A percentile compares a stretch with the other conserved stretches of the same genome.
Evolutionary conservation across 2,888 invertebrate species (phyloP).

Genomic region (Timema podura): DNA sequence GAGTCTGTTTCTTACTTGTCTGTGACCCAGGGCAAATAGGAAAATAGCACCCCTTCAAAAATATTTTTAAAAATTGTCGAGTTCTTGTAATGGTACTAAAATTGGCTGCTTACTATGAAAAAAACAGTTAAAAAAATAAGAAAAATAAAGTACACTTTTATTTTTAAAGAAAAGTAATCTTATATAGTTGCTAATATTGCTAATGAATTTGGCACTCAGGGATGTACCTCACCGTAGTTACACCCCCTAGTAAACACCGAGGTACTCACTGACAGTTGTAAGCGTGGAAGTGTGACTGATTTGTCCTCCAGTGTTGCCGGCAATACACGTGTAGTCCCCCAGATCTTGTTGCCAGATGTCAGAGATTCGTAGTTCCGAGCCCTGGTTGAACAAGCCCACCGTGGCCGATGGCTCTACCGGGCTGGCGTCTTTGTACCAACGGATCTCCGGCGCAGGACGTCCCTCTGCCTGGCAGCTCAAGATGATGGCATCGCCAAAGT

Average conservation of each 20-base stretch:
- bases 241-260: conserved; percentile 40
- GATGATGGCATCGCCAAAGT: conserved; percentile 92
- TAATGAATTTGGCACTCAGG: conserved; percentile 84
- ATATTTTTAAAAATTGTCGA: no score
- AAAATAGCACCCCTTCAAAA: no score
- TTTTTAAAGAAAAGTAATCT: neutral
- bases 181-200: conserved; percentile 68
- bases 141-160: neutral
- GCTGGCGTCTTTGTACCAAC: conserved; percentile 94
- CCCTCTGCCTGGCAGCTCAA: conserved; percentile 96
- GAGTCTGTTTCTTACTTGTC: no score
- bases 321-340: conserved; percentile 95
- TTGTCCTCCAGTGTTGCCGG: conserved; percentile 92
- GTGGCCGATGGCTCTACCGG: conserved; percentile 85
- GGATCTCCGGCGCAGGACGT: conserved; percentile 90
- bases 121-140: neutral
- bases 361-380: conserved; percentile 88
- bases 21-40: no score
- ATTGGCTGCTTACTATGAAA: neutral
- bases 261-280: conserved; percentile 83
- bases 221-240: conserved; percentile 62
- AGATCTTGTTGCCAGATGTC: conserved; percentile 92
- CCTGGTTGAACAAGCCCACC: conserved; percentile 87
- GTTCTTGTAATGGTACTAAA: no score
- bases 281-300: conserved; percentile 93